Conservation (phyloP, 2,888 invertebrate genomes). For the Ceraclea dissimilis region DNA sequence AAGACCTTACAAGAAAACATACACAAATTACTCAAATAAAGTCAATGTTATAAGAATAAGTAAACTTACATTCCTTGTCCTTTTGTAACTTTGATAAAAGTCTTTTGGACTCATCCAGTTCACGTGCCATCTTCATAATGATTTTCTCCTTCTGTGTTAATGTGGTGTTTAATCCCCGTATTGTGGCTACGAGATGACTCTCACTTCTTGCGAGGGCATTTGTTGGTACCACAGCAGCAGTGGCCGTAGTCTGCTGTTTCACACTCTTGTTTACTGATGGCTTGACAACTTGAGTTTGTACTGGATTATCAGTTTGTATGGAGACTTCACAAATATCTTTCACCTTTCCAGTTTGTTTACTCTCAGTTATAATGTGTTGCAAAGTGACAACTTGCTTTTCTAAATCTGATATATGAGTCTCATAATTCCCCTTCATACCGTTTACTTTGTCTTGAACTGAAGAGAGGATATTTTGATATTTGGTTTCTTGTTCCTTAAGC, state of each 20-base stretch:
- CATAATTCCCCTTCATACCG: constrained; percentile 70
- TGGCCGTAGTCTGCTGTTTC: constrained; percentile 48
- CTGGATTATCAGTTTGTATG: constrained; percentile 43
- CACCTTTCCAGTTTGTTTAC: constrained; percentile 48
- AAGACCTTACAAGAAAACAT: neutral
- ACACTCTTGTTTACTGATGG: constrained; percentile 46
- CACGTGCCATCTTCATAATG: constrained; percentile 62
- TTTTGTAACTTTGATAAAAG: constrained; percentile 69
- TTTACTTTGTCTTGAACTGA: constrained; percentile 71
- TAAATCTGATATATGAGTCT: constrained; percentile 65
- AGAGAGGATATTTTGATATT: constrained; percentile 61
- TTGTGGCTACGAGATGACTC: constrained; percentile 68
- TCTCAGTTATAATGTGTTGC: constrained; percentile 38
- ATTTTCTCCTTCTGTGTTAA: constrained; percentile 66
- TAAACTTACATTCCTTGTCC: constrained; percentile 57
- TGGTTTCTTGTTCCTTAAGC: constrained; percentile 59
- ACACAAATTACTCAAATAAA: neutral
- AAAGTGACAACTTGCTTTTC: constrained; percentile 55
- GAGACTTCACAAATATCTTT: constrained; percentile 31
- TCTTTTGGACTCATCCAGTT: constrained; percentile 67
- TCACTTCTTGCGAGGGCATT: constrained; percentile 56
- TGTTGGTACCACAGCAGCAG: constrained; percentile 40
- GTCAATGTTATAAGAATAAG: neutral
- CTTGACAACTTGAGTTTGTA: constrained; percentile 38
- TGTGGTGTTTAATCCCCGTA: constrained; percentile 70